Evolutionary conservation across 2,113 vertebrate species (phyloP).

Genomic region (Stegostoma tigrinum): DNA sequence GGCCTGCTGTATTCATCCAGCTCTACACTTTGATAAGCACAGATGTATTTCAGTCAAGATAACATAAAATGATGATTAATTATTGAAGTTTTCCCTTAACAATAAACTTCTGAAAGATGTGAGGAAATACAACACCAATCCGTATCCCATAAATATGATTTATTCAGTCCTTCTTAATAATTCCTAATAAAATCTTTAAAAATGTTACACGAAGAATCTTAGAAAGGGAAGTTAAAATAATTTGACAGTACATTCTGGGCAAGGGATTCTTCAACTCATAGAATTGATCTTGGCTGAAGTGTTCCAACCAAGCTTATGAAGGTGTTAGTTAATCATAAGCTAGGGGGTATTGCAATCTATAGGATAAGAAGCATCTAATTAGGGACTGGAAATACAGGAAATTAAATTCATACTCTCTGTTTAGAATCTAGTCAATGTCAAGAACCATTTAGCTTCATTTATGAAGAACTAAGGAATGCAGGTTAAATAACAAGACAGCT

Average conservation of each 20-base stretch:
- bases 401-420: background rate
- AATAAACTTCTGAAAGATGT: background rate
- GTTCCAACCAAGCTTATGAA: background rate
- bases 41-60: background rate
- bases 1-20: no score
- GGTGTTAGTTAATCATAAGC: background rate
- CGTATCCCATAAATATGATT: background rate
- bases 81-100: background rate
- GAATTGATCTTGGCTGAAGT: background rate
- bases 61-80: background rate
- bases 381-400: background rate
- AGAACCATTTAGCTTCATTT: background rate
- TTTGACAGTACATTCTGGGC: background rate
- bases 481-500: background rate
- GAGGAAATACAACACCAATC: background rate
- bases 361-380: background rate
- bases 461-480: background rate
- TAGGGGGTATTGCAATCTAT: background rate
- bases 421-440: background rate
- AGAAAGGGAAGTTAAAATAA: background rate
- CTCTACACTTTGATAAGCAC: no score
- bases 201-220: background rate
- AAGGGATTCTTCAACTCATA: background rate
- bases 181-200: background rate
- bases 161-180: background rate